These are phyloP conservation scores for Sycobia sp. DNA, from an alignment of 1,140 invertebrate genomes.

Conservation along the genomic window DNA sequence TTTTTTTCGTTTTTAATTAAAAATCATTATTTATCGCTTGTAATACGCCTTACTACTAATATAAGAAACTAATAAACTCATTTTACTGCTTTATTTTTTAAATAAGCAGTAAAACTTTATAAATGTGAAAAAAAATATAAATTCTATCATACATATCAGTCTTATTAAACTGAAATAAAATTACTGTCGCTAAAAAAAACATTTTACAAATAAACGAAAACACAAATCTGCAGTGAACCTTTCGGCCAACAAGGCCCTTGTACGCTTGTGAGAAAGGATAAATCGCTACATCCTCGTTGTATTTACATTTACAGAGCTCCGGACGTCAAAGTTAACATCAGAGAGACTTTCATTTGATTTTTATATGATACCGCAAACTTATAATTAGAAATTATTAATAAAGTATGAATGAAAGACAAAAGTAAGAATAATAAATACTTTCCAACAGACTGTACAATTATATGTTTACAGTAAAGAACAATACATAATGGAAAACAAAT, in stretches of 20 bases:
- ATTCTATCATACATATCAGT: constrained; percentile 4
- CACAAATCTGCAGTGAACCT: constrained; percentile 22
- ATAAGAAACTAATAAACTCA: too few relatives aligned
- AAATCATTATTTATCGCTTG: too few relatives aligned
- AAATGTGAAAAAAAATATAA: too few relatives aligned
- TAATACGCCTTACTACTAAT: too few relatives aligned
- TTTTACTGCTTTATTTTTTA: too few relatives aligned
- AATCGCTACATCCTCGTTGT: constrained; percentile 33
- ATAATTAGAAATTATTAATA: neutral
- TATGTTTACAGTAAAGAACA: constrained; percentile 10
- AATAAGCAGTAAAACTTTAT: too few relatives aligned
- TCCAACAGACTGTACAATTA: constrained; percentile 11
- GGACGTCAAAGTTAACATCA: constrained; percentile 26
- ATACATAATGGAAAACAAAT: constrained; percentile 1
- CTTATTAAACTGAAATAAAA: constrained; percentile 8
- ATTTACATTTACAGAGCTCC: constrained; percentile 26
- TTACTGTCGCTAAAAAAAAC: neutral
- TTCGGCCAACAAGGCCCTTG: constrained; percentile 45
- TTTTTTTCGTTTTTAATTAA: too few relatives aligned
- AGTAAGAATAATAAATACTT: constrained; percentile 20
- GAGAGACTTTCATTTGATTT: constrained; percentile 15
- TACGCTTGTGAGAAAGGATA: constrained; percentile 46
- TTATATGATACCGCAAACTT: constrained; percentile 1
- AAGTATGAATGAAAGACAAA: neutral
- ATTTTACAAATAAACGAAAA: constrained; percentile 15